Percentiles rank a stretch among this genome's conserved stretches.
Evolutionary conservation across 2,797 vertebrate species (phyloP).

Genomic region (Lithobates sylvaticus): DNA sequence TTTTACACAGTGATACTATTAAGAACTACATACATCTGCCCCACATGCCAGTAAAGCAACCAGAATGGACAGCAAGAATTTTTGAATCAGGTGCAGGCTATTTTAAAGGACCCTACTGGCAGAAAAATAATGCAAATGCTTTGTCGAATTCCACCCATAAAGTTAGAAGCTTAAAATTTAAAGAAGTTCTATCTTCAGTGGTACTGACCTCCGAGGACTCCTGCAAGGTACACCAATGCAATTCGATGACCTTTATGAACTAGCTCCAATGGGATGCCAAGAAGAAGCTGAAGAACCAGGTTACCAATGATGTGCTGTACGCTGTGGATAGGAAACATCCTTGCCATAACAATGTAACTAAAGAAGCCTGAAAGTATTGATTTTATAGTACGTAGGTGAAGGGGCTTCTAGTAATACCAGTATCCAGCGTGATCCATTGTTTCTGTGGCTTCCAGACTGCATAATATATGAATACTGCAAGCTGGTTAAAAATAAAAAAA

Average conservation of each 20-base stretch:
- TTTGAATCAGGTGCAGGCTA: too few relatives aligned
- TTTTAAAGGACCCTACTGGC: too few relatives aligned
- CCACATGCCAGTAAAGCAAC: too few relatives aligned
- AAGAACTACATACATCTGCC: too few relatives aligned
- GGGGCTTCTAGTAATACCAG: conserved; percentile 82
- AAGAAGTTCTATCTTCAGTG: not conserved
- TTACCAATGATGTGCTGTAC: conserved; percentile 91
- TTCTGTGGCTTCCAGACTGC: conserved; percentile 91
- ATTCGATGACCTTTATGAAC: conserved; percentile 93
- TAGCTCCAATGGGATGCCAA: conserved; percentile 90
- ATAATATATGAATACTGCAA: conserved; percentile 90
- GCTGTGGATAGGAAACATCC: conserved; percentile 70
- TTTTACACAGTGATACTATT: too few relatives aligned
- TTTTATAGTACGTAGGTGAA: conserved; percentile 78
- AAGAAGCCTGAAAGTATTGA: not conserved
- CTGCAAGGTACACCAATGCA: conserved; percentile 88
- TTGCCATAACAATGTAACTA: not conserved
- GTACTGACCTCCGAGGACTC: conserved; percentile 85
- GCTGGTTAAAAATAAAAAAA: conserved; percentile 75
- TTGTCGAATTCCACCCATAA: too few relatives aligned
- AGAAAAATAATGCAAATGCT: too few relatives aligned
- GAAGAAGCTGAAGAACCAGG: conserved; percentile 85
- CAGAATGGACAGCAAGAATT: too few relatives aligned
- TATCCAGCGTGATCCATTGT: conserved; percentile 88
- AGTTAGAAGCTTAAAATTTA: too few relatives aligned